Base-by-base conservation (phyloP, 2,888 invertebrate species). In the Ptychoptera albimana region DNA sequence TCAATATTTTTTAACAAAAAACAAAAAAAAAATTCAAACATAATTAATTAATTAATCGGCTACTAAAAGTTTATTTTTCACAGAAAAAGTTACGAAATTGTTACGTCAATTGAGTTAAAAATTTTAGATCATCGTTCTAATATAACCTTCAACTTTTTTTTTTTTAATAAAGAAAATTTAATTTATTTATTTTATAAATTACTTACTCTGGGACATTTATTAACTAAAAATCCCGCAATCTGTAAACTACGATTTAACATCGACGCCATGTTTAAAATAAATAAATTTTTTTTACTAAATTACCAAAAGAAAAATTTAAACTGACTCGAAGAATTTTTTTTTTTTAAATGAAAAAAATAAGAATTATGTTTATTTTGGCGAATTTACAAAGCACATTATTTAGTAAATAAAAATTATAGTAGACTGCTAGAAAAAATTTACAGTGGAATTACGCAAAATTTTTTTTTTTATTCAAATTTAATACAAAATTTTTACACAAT, bases 161-260 rank as follows among this genome's bases (percentile, higher is more conserved):
- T 35, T 5, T 13, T n/a, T 30, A 29, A 31, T 8, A 39, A 29
- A 2, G 16, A 42, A 9, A 12, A 35, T 32, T 41, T 42, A 14
- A 16, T 15, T 16, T 35, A 16, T 42, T 42, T 15, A 23, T 8
- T 37, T 29, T 39, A 11, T 44, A 23, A 31, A 7, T 5, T 23
- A 46, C 46, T 41, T 37, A 46, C 46, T 38, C 44, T 46, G 10
- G 44, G 44, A 36, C 46, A 35, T 42, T 44, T 49, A 50, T 47
- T 49, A 40, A 49, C 45, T 49, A 49, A 45, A 50, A 50, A 49
- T 48, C 49, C 47, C 42, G 47, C 47, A 45, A 44, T 32, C 39
- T 40, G 32, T 14, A 43, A 44, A 36, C 40, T 31, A 40, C 40
- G 32, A 40, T 40, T 40, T 32, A 40, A 40, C 15, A 40, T 31